These are phyloP conservation scores for Dicroscelio sp. DNA, from an alignment of 2,888 invertebrate genomes.

Conservation along the genomic window DNA sequence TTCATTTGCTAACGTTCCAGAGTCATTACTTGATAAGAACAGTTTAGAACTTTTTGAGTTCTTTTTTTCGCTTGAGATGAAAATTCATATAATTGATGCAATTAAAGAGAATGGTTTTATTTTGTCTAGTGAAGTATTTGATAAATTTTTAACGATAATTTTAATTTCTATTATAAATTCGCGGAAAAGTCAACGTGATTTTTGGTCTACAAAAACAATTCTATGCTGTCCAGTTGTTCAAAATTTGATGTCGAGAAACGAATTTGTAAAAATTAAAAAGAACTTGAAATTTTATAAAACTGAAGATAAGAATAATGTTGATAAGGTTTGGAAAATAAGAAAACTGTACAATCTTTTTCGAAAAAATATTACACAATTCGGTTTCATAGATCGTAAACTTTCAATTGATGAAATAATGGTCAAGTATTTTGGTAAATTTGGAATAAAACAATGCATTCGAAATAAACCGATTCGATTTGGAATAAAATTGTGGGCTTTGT, in stretches of 20 bases:
- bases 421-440: slow-evolving; percentile 68
- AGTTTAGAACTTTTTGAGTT: slow-evolving; percentile 53
- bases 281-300: slow-evolving; percentile 52
- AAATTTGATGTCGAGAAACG: slow-evolving; percentile 58
- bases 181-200: slow-evolving; percentile 41
- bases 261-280: slow-evolving; percentile 55
- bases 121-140: slow-evolving; percentile 56
- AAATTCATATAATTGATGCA: slow-evolving; percentile 66
- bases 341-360: slow-evolving; percentile 53
- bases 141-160: slow-evolving; percentile 59
- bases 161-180: slow-evolving; percentile 48
- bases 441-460: slow-evolving; percentile 79
- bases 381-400: slow-evolving; percentile 34
- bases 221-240: slow-evolving; percentile 40
- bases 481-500: slow-evolving; percentile 78
- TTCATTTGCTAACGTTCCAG: slow-evolving; percentile 6
- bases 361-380: slow-evolving; percentile 57
- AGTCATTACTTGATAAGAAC: slow-evolving; percentile 44
- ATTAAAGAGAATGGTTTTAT: slow-evolving; percentile 47
- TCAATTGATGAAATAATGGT: slow-evolving; percentile 76
- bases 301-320: slow-evolving; percentile 47
- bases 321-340: slow-evolving; percentile 71
- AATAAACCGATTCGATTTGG: slow-evolving; percentile 78
- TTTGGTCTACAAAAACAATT: slow-evolving; percentile 49
- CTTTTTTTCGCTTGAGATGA: slow-evolving; percentile 59